These are phyloP conservation scores for Aphyosemion australe DNA, from an alignment of 2,113 vertebrate genomes.

Conservation along the genomic window DNA sequence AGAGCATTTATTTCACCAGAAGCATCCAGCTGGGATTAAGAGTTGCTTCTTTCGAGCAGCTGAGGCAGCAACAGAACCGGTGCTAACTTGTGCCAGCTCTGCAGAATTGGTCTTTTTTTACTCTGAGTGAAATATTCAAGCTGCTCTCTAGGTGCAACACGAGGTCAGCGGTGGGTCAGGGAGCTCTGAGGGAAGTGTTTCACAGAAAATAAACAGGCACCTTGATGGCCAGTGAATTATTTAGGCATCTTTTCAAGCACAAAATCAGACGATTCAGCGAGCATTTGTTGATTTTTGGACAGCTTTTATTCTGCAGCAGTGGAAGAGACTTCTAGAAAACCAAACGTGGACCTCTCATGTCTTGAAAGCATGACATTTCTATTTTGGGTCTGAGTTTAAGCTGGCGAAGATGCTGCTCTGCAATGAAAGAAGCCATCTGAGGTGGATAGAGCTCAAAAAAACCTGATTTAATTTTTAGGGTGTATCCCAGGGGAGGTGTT, in stretches of 20 bases:
- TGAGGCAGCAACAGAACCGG: not conserved
- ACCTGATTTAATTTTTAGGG: too few relatives aligned
- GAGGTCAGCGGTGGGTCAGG: constrained; percentile 3
- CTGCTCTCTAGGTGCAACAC: not conserved
- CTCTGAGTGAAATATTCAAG: not conserved
- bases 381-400: too few relatives aligned
- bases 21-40: not conserved
- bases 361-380: not conserved
- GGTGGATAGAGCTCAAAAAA: too few relatives aligned
- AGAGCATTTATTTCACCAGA: too few relatives aligned
- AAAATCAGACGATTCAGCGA: not conserved
- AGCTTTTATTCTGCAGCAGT: not conserved
- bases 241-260: not conserved
- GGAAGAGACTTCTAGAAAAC: not conserved
- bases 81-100: not conserved
- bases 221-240: not conserved
- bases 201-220: not conserved
- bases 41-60: not conserved
- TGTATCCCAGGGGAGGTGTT: too few relatives aligned
- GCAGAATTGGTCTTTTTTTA: not conserved
- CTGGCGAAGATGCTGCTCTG: too few relatives aligned
- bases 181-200: not conserved
- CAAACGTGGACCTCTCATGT: not conserved
- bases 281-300: not conserved
- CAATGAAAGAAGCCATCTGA: too few relatives aligned